Conservation (phyloP, 2,797 vertebrate species). For the Crenuchus spilurus region DNA sequence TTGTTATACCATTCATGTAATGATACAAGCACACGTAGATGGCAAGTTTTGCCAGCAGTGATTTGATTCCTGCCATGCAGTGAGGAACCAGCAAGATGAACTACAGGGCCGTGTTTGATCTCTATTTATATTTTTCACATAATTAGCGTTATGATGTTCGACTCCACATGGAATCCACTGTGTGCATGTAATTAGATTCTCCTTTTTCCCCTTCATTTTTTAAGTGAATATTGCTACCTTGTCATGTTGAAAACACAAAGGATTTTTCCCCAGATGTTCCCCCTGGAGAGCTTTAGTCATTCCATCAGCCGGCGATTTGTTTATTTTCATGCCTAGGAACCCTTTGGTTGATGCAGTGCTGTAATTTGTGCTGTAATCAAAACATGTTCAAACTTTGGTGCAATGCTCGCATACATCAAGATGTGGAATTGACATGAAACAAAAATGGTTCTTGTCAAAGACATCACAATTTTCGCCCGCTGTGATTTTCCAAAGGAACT, state of each 20-base stretch:
- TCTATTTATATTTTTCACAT: constrained; percentile 56
- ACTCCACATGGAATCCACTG: constrained; percentile 44
- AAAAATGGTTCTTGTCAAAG: background rate
- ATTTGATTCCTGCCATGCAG: background rate
- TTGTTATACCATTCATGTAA: background rate
- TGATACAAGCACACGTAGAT: background rate
- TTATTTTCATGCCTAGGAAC: constrained; percentile 17
- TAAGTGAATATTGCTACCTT: constrained; percentile 35
- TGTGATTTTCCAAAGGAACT: background rate
- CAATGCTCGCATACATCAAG: background rate
- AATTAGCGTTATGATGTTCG: constrained; percentile 50
- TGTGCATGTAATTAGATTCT: constrained; percentile 55
- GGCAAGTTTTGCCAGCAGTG: background rate
- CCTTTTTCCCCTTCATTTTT: constrained; percentile 5
- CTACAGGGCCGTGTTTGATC: constrained; percentile 47
- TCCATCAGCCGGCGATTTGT: constrained; percentile 28
- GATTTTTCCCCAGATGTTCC: constrained; percentile 56
- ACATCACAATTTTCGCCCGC: background rate
- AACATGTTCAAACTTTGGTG: background rate
- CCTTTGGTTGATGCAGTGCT: background rate
- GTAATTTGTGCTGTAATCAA: constrained; percentile 13
- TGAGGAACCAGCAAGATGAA: constrained; percentile 16
- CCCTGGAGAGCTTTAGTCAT: constrained; percentile 51
- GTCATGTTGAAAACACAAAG: constrained; percentile 33
- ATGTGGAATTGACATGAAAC: background rate